Evolutionary conservation across 2,888 invertebrate species (phyloP), one percentile per base, ranked within the genome.

Genomic region (Ceraclea dissimilis): DNA sequence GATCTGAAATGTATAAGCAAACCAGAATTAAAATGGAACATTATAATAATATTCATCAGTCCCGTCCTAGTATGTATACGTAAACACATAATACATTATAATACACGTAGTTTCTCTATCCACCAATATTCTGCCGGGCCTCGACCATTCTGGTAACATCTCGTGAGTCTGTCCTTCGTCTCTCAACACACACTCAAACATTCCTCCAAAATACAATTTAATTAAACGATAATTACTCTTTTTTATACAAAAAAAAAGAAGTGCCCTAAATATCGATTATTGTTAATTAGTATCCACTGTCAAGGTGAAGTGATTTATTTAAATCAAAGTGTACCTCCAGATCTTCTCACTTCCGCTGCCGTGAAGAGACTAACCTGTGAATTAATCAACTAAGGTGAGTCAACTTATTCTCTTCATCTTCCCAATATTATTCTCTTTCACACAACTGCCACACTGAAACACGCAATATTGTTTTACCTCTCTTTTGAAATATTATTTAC

Each of bases 11-110:
- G 59, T 58, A 31, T 31, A 49, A 57, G 50, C 53, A 55, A n/a
- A 57, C 57, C 55, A 59, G 58, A 58, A 59, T 61, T 61, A 61
- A 61, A 61, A 59, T 61, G 61, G 59, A 59, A 48, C 61, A 58
- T 52, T 51, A 57, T 51, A 58, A 52, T 51, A 49, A 53, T 39
- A 39, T 39, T 39, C 39, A n/a, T 16, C n/a, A n/a, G 39, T 39
- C 2, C n/a, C 39, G 39, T 39, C 26, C 26, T 26, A 26, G 5
- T 26, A 26, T 10, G 4, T 8, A 5, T 39, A 39, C n/a, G n/a
- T n/a, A n/a, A n/a, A n/a, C n/a, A n/a, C n/a, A n/a, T n/a, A n/a
- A n/a, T n/a, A n/a, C n/a, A n/a, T n/a, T n/a, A n/a, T n/a, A 39
- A 39, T 39, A 39, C 4, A n/a, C 44, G 34, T 16, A 21, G 26